These are phyloP conservation scores for Physella acuta DNA, from an alignment of 1,140 invertebrate species.

Conservation along the genomic window DNA sequence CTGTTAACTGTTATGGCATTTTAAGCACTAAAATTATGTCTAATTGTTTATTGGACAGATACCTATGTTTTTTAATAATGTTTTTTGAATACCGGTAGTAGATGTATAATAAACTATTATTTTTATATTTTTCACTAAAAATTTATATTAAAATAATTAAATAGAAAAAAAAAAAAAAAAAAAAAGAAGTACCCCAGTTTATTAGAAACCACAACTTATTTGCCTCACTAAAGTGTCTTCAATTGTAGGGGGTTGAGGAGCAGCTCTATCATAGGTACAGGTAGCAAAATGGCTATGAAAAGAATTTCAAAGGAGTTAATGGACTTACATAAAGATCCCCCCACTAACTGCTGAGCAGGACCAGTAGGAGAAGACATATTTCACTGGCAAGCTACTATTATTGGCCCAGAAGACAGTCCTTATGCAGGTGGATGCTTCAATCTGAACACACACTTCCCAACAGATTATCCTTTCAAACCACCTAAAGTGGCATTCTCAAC, in stretches of 20 bases:
- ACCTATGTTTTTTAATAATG: too few relatives aligned
- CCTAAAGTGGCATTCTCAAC: constrained; percentile 99
- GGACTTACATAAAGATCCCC: constrained; percentile 58
- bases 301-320: constrained; percentile 45
- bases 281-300: constrained; percentile 21
- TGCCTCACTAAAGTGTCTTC: too few relatives aligned
- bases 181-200: too few relatives aligned
- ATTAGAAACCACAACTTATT: too few relatives aligned
- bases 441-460: constrained; percentile 82
- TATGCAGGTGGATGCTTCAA: constrained; percentile 76
- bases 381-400: constrained; percentile 59
- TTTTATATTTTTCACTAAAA: too few relatives aligned
- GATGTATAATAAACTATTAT: too few relatives aligned
- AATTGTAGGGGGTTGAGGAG: neutral
- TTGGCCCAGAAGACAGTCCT: constrained; percentile 54
- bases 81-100: too few relatives aligned
- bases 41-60: too few relatives aligned
- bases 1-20: too few relatives aligned
- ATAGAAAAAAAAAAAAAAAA: too few relatives aligned
- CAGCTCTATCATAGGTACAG: constrained; percentile 2
- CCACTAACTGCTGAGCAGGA: constrained; percentile 60
- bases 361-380: constrained; percentile 61
- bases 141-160: too few relatives aligned
- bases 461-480: constrained; percentile 99
- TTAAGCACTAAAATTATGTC: too few relatives aligned